Evolutionary conservation across 2,888 invertebrate species (phyloP), one percentile per base, ranked within the genome.

Genomic region (Odontocolon sp.): DNA sequence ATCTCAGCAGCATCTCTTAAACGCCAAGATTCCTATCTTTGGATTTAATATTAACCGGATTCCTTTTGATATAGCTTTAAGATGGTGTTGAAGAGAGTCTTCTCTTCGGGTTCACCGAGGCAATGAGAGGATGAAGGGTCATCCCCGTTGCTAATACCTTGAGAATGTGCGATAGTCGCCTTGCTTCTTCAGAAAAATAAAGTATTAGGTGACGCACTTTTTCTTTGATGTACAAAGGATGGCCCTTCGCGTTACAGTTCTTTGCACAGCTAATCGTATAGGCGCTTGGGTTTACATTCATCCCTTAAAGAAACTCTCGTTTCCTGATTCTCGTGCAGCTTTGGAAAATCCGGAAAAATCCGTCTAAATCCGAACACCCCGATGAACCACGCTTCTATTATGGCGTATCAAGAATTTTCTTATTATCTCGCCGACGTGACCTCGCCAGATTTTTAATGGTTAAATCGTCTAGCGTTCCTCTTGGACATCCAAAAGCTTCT

Each of bases 11-110:
- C 82, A 83, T 84, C 82, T 81, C 75, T 81, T 83, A 85, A 84
- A 86, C 81, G 84, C 72, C 79, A 72, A 80, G 86, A 87, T 87
- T 84, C 81, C 80, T 86, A 86, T 86, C 87, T 81, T 69, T 69
- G 76, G 83, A 84, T 85, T 87, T 87, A 85, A 86, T 85, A 86
- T 87, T 87, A 87, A 87, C 80, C 82, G 83, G 82, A 86, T 87
- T 87, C 86, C 87, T 87, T 87, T 87, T 87, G 86, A 87, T 85
- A 86, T 82, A 81, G 80, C 81, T 78, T 77, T 61, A 52, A 69
- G 66, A 64, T 70, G 76, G 66, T 38, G 70, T 71, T 71, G 61
- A 63, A 50, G 61, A 70, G 70, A 76, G 26, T 70, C 61, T 66
- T 31, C 54, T 67, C 76, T 56, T 76, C 54, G 59, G 61, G 66